A percentile compares a stretch with the other conserved stretches of the same genome.
Evolutionary conservation across 2,888 invertebrate genomes (phyloP).

Genomic region (Lamellibrachia satsuma): DNA sequence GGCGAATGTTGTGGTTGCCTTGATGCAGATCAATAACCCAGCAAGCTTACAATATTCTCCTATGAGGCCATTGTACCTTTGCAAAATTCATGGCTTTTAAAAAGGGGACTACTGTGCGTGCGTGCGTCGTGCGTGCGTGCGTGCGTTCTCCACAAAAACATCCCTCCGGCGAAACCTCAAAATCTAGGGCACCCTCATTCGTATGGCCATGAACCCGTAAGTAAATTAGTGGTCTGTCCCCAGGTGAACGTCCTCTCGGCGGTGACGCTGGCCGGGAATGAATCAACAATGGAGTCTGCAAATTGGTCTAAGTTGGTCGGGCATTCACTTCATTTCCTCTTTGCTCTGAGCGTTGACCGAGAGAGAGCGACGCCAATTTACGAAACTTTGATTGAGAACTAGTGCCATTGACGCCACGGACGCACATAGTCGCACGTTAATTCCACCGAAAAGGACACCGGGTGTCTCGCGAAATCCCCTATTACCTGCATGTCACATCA

Average conservation of each 20-base stretch:
- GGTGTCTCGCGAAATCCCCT: not conserved
- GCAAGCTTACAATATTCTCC: too few species aligned
- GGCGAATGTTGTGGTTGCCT: too few species aligned
- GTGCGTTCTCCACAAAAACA: too few species aligned
- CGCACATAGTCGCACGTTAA: not conserved
- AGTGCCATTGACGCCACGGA: not conserved
- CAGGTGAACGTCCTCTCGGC: not conserved
- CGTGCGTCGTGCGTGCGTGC: too few species aligned
- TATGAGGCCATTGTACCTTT: too few species aligned
- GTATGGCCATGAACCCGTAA: too few species aligned
- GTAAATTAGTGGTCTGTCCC: not conserved
- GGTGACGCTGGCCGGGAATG: not conserved
- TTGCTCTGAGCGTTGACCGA: not conserved
- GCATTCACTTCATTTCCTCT: not conserved
- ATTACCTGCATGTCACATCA: not conserved
- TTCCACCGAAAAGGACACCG: not conserved
- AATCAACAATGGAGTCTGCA: not conserved
- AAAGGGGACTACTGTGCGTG: too few species aligned
- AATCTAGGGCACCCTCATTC: too few species aligned
- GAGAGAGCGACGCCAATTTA: not conserved
- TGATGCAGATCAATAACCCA: too few species aligned
- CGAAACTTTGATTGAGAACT: not conserved
- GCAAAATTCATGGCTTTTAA: too few species aligned
- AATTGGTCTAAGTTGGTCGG: not conserved
- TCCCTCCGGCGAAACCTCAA: too few species aligned